A percentile compares a stretch with the other conserved stretches of the same genome.
Evolutionary conservation across 2,113 vertebrate genomes (phyloP).

Genomic region (Clarias gariepinus): DNA sequence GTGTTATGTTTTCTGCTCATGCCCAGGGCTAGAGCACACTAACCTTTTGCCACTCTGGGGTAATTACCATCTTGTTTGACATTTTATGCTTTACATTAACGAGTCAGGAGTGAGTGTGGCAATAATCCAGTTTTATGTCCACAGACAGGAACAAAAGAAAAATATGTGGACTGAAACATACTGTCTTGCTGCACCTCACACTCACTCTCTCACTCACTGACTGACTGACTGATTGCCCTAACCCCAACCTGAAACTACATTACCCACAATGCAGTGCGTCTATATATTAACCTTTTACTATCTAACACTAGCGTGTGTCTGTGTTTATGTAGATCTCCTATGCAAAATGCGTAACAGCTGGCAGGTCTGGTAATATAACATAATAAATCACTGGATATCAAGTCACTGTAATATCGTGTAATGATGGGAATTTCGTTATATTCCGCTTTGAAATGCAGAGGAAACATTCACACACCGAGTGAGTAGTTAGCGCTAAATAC

Average conservation of each 20-base stretch:
- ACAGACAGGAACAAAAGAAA: background rate
- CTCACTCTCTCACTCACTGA: background rate
- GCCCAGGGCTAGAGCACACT: background rate
- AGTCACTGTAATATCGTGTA: background rate
- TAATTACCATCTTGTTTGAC: background rate
- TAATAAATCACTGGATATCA: background rate
- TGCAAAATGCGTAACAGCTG: background rate
- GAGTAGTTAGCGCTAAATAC: background rate
- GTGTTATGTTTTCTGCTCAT: background rate
- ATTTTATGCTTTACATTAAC: background rate
- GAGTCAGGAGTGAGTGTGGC: background rate
- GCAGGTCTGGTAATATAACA: background rate
- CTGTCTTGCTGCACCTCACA: background rate
- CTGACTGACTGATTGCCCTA: background rate
- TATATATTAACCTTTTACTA: background rate
- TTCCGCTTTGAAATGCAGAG: background rate
- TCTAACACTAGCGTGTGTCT: background rate
- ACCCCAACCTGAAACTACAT: background rate
- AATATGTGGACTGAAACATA: background rate
- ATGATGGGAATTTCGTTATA: background rate
- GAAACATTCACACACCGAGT: background rate
- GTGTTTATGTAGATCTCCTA: background rate
- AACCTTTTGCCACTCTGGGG: background rate
- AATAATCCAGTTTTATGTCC: background rate
- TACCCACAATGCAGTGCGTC: constrained; percentile 1